Conservation (phyloP, 2,797 vertebrate species). For the Betta splendens region DNA sequence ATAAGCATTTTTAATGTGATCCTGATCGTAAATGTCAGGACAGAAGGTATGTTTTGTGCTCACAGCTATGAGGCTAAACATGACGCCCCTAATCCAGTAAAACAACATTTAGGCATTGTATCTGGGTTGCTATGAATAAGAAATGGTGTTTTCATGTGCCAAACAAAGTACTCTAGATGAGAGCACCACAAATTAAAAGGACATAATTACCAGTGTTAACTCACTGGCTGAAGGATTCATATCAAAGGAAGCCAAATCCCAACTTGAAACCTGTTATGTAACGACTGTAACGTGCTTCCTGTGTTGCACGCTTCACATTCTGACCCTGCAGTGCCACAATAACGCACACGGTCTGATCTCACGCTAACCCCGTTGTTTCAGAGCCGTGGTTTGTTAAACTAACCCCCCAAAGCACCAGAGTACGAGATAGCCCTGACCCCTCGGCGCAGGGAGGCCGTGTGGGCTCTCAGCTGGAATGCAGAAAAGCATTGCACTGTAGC, state of each 20-base stretch:
- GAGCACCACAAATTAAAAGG: constrained; percentile 29
- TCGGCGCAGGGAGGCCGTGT: constrained; percentile 27
- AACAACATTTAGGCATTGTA: constrained; percentile 4
- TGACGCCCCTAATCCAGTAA: not conserved
- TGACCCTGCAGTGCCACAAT: constrained; percentile 27
- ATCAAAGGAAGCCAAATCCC: constrained; percentile 34
- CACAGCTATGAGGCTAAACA: not conserved
- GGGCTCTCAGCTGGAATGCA: constrained; percentile 40
- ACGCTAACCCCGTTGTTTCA: constrained; percentile 16
- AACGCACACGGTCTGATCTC: constrained; percentile 9
- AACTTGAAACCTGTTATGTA: constrained; percentile 38
- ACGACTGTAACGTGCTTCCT: constrained; percentile 27
- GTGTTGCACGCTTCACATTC: constrained; percentile 32
- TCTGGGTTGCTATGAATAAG: constrained; percentile 33
- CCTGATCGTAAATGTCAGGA: not conserved
- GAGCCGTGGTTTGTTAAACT: constrained; percentile 24
- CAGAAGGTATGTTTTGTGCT: not conserved
- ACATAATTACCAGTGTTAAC: constrained; percentile 34
- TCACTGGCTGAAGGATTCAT: constrained; percentile 30
- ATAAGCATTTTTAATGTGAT: not conserved
- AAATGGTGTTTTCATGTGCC: constrained; percentile 28
- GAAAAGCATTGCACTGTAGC: constrained; percentile 41
- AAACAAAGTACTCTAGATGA: constrained; percentile 34
- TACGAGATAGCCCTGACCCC: constrained; percentile 18
- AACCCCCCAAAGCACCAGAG: constrained; percentile 5